Evolutionary conservation across 2,797 vertebrate genomes (phyloP), one percentile per base, ranked within the genome.

Genomic region (Malurus leucopterus): DNA sequence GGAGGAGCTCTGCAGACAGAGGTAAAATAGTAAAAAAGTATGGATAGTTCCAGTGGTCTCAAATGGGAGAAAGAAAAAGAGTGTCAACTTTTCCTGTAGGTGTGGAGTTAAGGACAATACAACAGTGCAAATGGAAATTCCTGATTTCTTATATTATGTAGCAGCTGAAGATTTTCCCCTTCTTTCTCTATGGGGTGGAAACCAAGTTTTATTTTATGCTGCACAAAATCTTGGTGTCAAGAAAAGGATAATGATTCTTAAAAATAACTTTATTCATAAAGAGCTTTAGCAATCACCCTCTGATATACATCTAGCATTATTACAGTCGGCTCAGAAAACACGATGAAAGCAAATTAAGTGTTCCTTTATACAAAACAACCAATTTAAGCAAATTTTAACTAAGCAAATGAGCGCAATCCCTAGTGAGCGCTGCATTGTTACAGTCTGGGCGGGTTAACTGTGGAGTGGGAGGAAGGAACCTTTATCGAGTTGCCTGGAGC

Each of bases 401-500:
- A 36, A 54, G 54, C 11, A 54, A 83, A 65, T 7, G 50, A 77
- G 53, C 58, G 58, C 1, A 0, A 55, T 44, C 57, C 40, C 51
- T 26, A 1, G 2, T 3, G 7, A 65, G 40, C 3, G 29, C 1
- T 3, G 40, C 18, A 14, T 15, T 71, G 30, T 27, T 64, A 15
- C 16, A 12, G 46, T 50, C 75, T 57, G 80, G 49, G 70, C 0
- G 3, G 50, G 73, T 92, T 72, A 53, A 50, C 47, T 44, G 30
- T 30, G 76, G 44, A 80, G 58, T 36, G 74, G 71, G 70, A 86
- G 61, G 68, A 79, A 76, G 47, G 36, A 80, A 40, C 43, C 41
- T 89, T 91, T 84, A 91, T 79, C 22, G 34, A 78, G 59, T 50
- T 84, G 80, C 76, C 80, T 64, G 26, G 40, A 59, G 83, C 89